These are phyloP conservation scores for Melanerpes formicivorus DNA, from an alignment of 2,113 vertebrate genomes.

Conservation along the genomic window DNA sequence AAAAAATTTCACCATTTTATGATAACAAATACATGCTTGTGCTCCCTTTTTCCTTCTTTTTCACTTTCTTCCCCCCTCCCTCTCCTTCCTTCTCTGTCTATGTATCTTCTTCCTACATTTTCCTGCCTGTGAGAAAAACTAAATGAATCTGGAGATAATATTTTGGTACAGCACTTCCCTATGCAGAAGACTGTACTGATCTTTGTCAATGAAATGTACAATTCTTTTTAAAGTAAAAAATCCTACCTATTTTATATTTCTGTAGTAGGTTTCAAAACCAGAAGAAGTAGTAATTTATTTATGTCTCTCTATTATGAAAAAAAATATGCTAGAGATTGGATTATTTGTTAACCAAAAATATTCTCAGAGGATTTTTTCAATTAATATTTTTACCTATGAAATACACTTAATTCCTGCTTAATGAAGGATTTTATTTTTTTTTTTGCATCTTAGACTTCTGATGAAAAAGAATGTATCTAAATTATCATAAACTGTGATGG, in stretches of 20 bases:
- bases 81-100: background rate
- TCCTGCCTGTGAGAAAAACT: slow-evolving; percentile 57
- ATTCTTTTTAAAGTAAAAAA: background rate
- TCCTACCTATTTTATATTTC: rapidly evolving
- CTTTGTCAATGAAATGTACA: background rate
- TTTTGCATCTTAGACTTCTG: background rate
- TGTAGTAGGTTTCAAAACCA: background rate
- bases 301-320: background rate
- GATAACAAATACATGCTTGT: background rate
- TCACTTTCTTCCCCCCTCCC: background rate
- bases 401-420: background rate
- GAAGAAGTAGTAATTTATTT: background rate
- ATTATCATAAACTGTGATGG: background rate
- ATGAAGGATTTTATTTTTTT: background rate
- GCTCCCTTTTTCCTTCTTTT: background rate
- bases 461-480: background rate
- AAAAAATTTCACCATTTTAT: too few relatives aligned
- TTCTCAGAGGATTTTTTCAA: background rate
- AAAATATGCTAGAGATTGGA: background rate
- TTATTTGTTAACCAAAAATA: background rate
- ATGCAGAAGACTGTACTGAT: background rate
- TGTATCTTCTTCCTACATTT: slow-evolving; percentile 52
- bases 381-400: background rate
- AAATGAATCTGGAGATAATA: slow-evolving; percentile 12
- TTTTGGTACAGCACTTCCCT: background rate